Evolutionary conservation across 2,888 invertebrate genomes (phyloP), one percentile per base, ranked within the genome.

Genomic region (Tillus elongatus): DNA sequence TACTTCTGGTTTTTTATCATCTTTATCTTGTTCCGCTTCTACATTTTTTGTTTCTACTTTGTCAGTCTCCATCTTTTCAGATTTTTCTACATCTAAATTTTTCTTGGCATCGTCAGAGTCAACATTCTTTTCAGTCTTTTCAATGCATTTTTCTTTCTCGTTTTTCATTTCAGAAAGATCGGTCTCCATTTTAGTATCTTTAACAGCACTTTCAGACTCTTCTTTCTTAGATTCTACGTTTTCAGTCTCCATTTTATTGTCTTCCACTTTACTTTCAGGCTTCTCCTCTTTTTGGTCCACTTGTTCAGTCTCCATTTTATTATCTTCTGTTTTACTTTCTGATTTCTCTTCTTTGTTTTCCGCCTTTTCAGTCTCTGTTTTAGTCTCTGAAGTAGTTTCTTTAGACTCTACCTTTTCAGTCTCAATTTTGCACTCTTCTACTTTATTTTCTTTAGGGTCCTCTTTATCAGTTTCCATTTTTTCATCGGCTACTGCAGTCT

Each of bases 321-420:
- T n/a, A n/a, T n/a, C n/a, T n/a, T n/a, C n/a, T n/a, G n/a, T n/a
- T n/a, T n/a, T n/a, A 3, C 11, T 30, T 29, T 39, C 44, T 30
- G 34, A 27, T 12, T 41, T 34, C 26, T 12, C 37, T 4, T 30
- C 34, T 19, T 39, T 42, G n/a, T 40, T 40, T 12, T 41, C 43
- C 13, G 45, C 39, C 15, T 41, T 46, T 35, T 19, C 41, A 15
- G 15, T 38, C 32, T 64, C 61, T 39, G 66, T 64, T 42, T 57
- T 53, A 33, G 47, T 43, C 30, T 50, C 63, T 15, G n/a, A n/a
- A n/a, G n/a, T n/a, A n/a, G n/a, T 66, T 67, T 37, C 62, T 64
- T 13, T 58, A 53, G 36, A 59, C 58, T 51, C 60, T 63, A 44
- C 69, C 37, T 44, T 45, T 41, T 49, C 43, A 36, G 50, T 49